Percentiles rank a stretch among this genome's conserved stretches.
phyloP scores from a whole-genome alignment of 2,888 invertebrate genomes.

The Tubiluchus corallicola region DNA sequence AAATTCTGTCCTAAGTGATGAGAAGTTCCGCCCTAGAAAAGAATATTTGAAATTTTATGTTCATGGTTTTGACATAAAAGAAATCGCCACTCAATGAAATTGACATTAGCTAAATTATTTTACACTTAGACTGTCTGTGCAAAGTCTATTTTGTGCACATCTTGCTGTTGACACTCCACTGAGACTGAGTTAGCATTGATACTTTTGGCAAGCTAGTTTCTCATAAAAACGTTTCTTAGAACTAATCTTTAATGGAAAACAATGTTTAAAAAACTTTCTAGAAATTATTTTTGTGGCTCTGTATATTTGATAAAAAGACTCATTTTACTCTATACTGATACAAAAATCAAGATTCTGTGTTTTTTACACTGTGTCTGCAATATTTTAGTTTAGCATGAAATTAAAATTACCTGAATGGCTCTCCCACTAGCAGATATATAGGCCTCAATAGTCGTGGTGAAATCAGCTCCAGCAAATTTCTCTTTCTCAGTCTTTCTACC shows the following conservation, averaged over 20 bases:
- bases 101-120: not conserved
- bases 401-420: constrained; percentile 50
- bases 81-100: not conserved
- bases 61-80: not conserved
- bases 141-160: too few relatives aligned
- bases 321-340: not conserved
- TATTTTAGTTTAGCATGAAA: not conserved
- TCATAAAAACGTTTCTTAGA: too few relatives aligned
- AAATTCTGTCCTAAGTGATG: constrained; percentile 98
- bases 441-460: constrained; percentile 90
- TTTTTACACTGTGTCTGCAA: constrained; percentile 2
- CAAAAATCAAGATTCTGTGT: not conserved
- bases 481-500: constrained; percentile 96
- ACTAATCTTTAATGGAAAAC: too few relatives aligned
- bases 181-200: too few relatives aligned
- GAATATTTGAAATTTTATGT: not conserved
- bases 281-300: not conserved
- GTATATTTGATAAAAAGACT: not conserved
- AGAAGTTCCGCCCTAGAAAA: constrained; percentile 66
- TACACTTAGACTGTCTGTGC: too few relatives aligned
- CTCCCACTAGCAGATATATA: constrained; percentile 82
- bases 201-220: too few relatives aligned
- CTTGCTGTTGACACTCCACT: too few relatives aligned
- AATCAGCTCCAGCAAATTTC: constrained; percentile 95
- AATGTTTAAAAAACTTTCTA: not conserved